Evolutionary conservation across 2,797 vertebrate species (phyloP).

Genomic region (Myiotriccus ornatus): DNA sequence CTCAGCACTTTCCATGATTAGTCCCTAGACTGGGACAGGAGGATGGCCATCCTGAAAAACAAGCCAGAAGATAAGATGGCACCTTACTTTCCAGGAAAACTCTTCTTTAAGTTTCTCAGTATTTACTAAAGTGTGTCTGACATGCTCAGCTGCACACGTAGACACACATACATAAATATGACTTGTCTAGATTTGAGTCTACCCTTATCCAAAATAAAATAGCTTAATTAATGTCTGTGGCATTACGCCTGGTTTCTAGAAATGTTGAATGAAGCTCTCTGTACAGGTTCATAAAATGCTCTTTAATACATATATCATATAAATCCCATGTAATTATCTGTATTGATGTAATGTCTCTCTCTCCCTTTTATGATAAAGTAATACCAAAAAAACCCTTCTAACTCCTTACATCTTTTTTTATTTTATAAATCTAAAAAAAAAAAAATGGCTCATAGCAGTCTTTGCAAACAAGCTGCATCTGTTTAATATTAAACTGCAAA

Average conservation of each 20-base stretch:
- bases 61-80: not conserved
- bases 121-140: not conserved
- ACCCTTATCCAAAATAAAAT: not conserved
- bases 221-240: not conserved
- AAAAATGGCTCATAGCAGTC: conserved; percentile 1
- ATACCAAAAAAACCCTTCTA: not conserved
- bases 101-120: not conserved
- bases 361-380: not conserved
- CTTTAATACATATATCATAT: not conserved
- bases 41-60: not conserved
- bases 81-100: not conserved
- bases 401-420: conserved; percentile 32
- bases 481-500: conserved; percentile 72
- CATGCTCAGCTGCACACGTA: not conserved
- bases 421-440: conserved; percentile 46
- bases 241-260: not conserved
- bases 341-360: not conserved
- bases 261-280: not conserved
- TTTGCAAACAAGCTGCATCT: conserved; percentile 71
- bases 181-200: not conserved
- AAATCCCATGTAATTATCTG: not conserved
- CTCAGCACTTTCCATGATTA: not conserved
- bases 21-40: not conserved
- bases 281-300: not conserved
- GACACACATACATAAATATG: not conserved